Evolutionary conservation across 1,140 invertebrate species (phyloP).

Genomic region (Cheumatopsyche charites): DNA sequence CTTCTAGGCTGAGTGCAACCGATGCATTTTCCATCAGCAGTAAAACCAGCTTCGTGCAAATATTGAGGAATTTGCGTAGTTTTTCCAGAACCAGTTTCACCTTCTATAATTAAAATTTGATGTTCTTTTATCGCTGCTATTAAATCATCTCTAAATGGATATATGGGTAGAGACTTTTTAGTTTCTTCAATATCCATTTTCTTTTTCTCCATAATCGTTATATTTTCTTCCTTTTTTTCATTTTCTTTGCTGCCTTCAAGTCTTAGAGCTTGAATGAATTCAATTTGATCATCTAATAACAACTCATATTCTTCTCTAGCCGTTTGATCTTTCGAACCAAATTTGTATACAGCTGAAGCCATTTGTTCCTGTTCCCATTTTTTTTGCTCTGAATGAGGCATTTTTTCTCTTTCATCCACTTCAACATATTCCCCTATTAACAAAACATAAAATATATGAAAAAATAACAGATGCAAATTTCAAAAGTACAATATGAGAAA

Average conservation of each 20-base stretch:
- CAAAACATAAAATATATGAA: slow-evolving; percentile 10
- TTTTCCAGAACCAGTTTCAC: slow-evolving; percentile 97
- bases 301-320: slow-evolving; percentile 88
- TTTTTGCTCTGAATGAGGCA: slow-evolving; percentile 90
- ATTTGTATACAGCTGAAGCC: slow-evolving; percentile 87
- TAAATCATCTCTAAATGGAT: slow-evolving; percentile 88
- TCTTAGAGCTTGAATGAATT: slow-evolving; percentile 93
- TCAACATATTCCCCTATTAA: slow-evolving; percentile 78
- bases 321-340: slow-evolving; percentile 84
- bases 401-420: slow-evolving; percentile 84
- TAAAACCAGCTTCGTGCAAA: slow-evolving; percentile 90
- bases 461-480: neutral
- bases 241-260: slow-evolving; percentile 80
- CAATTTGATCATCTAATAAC: slow-evolving; percentile 94
- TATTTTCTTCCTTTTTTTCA: slow-evolving; percentile 63
- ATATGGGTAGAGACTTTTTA: slow-evolving; percentile 92
- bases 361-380: slow-evolving; percentile 99
- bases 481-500: neutral
- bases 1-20: slow-evolving; percentile 95
- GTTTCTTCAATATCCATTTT: slow-evolving; percentile 90
- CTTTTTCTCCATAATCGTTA: slow-evolving; percentile 75
- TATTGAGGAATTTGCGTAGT: slow-evolving; percentile 99
- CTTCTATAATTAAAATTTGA: slow-evolving; percentile 96
- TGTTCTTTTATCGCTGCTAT: slow-evolving; percentile 87
- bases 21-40: slow-evolving; percentile 82